Percentiles rank a stretch among this genome's conserved stretches.
phyloP scores from a whole-genome alignment of 2,888 invertebrate species.

The Chorisops tibialis region DNA sequence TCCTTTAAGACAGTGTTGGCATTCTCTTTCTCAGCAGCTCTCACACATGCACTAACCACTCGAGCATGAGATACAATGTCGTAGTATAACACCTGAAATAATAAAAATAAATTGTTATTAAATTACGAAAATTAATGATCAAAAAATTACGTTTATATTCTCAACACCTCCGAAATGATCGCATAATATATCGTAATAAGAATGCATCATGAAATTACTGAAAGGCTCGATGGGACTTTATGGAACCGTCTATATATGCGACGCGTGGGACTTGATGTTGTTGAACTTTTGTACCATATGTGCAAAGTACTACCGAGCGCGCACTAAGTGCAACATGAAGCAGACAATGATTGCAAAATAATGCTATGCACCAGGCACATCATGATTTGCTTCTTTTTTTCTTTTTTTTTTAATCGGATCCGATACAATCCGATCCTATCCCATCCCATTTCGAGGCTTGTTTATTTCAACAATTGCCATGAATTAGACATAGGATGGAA shows the following conservation, averaged over 20 bases:
- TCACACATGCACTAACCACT: conserved; percentile 77
- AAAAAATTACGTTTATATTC: background rate
- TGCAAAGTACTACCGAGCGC: too few relatives aligned
- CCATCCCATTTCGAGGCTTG: background rate
- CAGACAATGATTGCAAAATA: background rate
- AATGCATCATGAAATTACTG: conserved; percentile 1
- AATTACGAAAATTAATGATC: conserved; percentile 17
- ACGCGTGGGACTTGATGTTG: conserved; percentile 19
- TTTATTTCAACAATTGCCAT: background rate
- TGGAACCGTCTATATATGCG: too few relatives aligned
- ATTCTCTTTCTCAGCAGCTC: conserved; percentile 59
- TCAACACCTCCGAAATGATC: background rate
- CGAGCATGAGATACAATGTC: conserved; percentile 90
- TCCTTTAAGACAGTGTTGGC: conserved; percentile 35
- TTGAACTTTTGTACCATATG: conserved; percentile 16
- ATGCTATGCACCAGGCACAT: background rate
- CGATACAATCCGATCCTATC: background rate
- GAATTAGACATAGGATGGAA: background rate
- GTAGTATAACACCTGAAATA: conserved; percentile 79
- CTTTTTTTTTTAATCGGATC: background rate
- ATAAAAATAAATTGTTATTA: conserved; percentile 37
- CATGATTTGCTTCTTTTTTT: background rate
- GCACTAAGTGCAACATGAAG: background rate
- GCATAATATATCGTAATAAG: background rate
- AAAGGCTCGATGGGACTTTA: background rate